Conservation (phyloP, 1,140 invertebrate genomes). For the Diachasma alloeum region DNA sequence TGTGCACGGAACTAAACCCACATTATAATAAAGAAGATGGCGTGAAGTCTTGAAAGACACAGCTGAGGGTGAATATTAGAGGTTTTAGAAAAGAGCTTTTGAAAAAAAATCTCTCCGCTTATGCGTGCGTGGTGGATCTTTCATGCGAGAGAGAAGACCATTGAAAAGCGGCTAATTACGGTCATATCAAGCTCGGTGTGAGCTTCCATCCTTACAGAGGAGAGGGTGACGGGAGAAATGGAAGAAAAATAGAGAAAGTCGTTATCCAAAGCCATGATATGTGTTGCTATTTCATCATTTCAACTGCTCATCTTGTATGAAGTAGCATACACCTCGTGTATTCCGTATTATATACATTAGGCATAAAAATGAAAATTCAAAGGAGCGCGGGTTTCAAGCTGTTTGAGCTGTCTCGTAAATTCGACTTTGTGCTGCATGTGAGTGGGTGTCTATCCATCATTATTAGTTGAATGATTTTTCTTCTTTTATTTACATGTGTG, state of each 20-base stretch:
- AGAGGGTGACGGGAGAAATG: no score
- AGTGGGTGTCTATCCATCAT: background rate
- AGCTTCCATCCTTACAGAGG: background rate
- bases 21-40: background rate
- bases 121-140: slow-evolving; percentile 39
- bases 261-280: no score
- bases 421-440: background rate
- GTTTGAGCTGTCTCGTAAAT: no score
- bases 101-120: slow-evolving; percentile 14
- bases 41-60: no score
- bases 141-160: slow-evolving; percentile 32
- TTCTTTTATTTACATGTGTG: no score
- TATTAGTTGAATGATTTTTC: background rate
- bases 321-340: no score
- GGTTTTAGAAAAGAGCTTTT: background rate
- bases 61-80: background rate
- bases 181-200: slow-evolving; percentile 32
- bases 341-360: no score
- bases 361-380: no score
- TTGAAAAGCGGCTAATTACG: slow-evolving; percentile 48
- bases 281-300: no score
- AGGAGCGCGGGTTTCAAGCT: no score
- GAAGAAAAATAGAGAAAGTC: no score
- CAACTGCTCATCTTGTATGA: no score
- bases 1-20: background rate